These are phyloP conservation scores for Melinaea menophilus DNA, from an alignment of 2,888 invertebrate species.

Conservation along the genomic window DNA sequence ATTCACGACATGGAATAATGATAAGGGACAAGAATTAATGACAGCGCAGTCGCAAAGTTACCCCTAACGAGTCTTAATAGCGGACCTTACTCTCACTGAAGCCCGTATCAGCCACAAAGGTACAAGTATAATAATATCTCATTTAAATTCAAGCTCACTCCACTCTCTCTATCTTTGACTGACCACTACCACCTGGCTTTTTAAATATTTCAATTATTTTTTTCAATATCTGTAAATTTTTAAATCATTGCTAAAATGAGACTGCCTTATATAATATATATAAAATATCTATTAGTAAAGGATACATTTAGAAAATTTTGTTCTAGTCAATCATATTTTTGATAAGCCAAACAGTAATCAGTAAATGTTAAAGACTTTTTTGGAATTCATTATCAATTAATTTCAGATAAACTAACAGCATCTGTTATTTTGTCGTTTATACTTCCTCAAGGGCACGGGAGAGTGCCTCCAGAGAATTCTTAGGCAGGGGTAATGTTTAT, in stretches of 20 bases:
- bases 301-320: neutral
- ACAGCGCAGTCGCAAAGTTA: slow-evolving; percentile 27
- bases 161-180: neutral
- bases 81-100: slow-evolving; percentile 20
- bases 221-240: neutral
- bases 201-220: neutral
- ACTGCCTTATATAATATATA: neutral
- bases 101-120: slow-evolving; percentile 11
- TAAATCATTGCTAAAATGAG: neutral
- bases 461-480: slow-evolving; percentile 29
- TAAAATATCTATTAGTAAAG: no score
- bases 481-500: slow-evolving; percentile 42
- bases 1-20: slow-evolving; percentile 36
- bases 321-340: neutral
- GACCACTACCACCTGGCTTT: slow-evolving; percentile 1
- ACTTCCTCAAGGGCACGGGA: slow-evolving; percentile 8
- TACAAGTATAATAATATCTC: slow-evolving; percentile 10
- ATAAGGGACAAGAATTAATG: slow-evolving; percentile 36
- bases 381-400: neutral
- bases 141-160: slow-evolving; percentile 2
- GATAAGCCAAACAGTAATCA: no score
- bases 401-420: neutral
- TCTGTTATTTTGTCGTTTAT: neutral
- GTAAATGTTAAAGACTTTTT: no score
- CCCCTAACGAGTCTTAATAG: slow-evolving; percentile 23